Base-by-base conservation (phyloP, 2,113 vertebrate species). In the Corythoichthys intestinalis region DNA sequence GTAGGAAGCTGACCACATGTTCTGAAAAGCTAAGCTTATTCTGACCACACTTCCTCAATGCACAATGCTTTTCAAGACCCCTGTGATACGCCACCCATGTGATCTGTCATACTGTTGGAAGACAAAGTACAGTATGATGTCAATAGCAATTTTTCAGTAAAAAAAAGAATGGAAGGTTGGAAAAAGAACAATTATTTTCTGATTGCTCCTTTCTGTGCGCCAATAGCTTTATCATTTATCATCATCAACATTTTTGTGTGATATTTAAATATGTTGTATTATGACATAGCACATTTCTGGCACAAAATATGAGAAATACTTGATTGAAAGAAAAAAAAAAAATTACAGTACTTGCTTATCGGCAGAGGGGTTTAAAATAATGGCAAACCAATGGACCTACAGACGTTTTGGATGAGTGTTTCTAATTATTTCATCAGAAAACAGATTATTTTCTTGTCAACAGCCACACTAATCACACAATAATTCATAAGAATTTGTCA, bases 1-100 rank as follows among this genome's bases (percentile, higher is more conserved):
- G 66, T 2, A 41, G 50, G 44, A 75, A 80, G 68, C 47, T 81
- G 78, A 77, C 72, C 74, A 20, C 64, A 68, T 86, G 81, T 79
- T 76, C 41, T 82, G 65, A 63, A 80, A 72, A 49, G 62, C 68
- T 79, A 75, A 83, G 81, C 63, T 49, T 41, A 62, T 50, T 76
- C 48, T 65, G 70, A 61, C 68, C 2, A 14, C 4, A 52, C 68
- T 76, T 70, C 70, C 75, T 64, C 1, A 57, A 44, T 2, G 28
- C 69, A 72, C 50, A 74, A 44, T 77, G 70, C 69, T 68, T 77
- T 58, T 82, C 28, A 52, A 77, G 63, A 72, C 60, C 20, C 57
- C 70, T 72, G 70, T 72, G 57, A 66, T 61, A 74, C 68, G 59
- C 66, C 68, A n/a, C 39, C 17, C 54, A 41, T 61, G 28, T 74